Base-by-base conservation (phyloP, 2,113 vertebrate genomes). In the Oncorhynchus clarkii region DNA sequence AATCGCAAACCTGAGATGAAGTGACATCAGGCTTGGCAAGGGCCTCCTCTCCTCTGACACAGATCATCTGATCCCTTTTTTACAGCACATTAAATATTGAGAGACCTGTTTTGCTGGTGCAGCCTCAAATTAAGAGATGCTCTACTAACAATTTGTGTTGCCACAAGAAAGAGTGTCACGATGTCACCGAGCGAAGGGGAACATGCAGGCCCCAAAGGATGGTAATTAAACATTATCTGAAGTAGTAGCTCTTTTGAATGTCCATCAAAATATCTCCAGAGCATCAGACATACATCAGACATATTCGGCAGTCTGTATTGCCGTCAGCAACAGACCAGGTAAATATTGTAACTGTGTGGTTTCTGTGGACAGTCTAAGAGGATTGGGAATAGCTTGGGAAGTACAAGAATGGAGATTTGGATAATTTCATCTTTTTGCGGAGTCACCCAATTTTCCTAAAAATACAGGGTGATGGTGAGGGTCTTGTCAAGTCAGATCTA, bases 41-140 rank as follows among this genome's bases (percentile, higher is more conserved):
- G 69, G 83, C 79, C 68, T 71, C 77, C 39, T 45, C 8, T 80
- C 48, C 71, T 83, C 75, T 82, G 84, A 90, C 89, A 87, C 85
- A 45, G 20, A 88, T 87, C 78, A 89, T 90, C 82, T 72, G 74
- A 87, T 86, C 74, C 51, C 13, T 74, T 80, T 84, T 85, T 83
- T 82, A 83, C 78, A 71, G 81, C 64, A 78, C 79, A 88, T 89
- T 88, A 86, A 90, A 88, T 82, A 83, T 82, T 73, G 74, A 73
- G 74, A 81, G 71, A 70, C 49, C 62, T 29, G 83, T 87, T 78
- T 75, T 85, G 80, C 77, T 85, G 80, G 70, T 65, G 16, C 24
- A 39, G 76, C 65, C 39, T 85, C 27, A 71, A 20, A 66, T 60
- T 64, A 81, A 74, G 75, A 87, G 83, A 83, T 82, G 78, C 4